phyloP scores from a whole-genome alignment of 53 echinoderm and acorn worm genomes.

The Temnopleurus reevesii region DNA sequence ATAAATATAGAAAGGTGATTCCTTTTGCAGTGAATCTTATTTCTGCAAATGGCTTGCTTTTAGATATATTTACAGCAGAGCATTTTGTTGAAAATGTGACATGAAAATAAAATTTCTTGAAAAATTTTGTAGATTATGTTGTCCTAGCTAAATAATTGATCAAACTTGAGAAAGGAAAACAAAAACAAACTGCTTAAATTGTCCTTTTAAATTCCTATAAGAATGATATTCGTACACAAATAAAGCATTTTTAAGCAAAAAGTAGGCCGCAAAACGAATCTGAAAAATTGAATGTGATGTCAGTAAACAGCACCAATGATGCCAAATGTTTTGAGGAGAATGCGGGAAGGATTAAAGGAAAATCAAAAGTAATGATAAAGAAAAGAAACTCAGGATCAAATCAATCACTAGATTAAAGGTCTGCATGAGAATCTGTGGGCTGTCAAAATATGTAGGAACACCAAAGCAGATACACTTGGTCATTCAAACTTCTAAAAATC shows the following conservation, averaged over 20 bases:
- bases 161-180: no score
- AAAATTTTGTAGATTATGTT: no score
- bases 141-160: no score
- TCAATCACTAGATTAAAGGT: background rate
- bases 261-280: background rate
- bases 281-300: background rate
- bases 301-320: background rate
- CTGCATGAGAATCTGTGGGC: background rate
- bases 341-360: background rate
- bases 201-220: no score
- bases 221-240: background rate
- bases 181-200: no score
- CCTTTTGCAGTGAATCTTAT: no score
- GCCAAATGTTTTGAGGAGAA: no score
- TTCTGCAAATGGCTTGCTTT: no score
- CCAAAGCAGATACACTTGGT: background rate
- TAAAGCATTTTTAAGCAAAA: background rate
- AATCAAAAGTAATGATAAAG: background rate
- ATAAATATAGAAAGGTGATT: no score
- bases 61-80: no score
- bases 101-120: no score
- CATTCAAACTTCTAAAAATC: background rate
- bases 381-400: background rate
- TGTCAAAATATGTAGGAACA: background rate
- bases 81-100: no score